Percentiles rank a stretch among this genome's conserved stretches.
phyloP scores from a whole-genome alignment of 2,797 vertebrate species.

The Lagorchestes hirsutus region DNA sequence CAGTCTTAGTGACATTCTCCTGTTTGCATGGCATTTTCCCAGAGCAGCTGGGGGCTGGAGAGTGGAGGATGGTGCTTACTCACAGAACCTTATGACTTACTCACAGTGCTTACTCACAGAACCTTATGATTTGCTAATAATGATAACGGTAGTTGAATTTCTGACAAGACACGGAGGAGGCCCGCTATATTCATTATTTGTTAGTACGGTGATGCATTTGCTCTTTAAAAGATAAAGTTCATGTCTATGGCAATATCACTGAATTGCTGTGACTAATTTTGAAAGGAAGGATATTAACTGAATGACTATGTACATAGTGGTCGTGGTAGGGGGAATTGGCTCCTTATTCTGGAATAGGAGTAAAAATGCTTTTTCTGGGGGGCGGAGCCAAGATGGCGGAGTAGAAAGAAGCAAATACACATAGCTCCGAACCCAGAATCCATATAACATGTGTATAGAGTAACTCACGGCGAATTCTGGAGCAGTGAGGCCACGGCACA shows the following conservation, averaged over 20 bases:
- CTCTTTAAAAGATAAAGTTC: constrained; percentile 49
- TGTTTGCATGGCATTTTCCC: constrained; percentile 71
- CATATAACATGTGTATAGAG: too few relatives aligned
- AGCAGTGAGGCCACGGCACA: too few relatives aligned
- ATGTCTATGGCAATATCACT: constrained; percentile 26
- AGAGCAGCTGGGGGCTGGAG: constrained; percentile 65
- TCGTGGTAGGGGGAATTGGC: background rate
- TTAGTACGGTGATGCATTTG: constrained; percentile 13
- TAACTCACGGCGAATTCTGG: too few relatives aligned
- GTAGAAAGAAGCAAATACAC: too few relatives aligned
- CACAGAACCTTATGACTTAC: constrained; percentile 67
- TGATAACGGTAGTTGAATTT: constrained; percentile 42
- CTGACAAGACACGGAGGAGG: constrained; percentile 40
- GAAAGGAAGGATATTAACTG: constrained; percentile 27
- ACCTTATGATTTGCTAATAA: constrained; percentile 73
- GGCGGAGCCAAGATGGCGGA: too few relatives aligned
- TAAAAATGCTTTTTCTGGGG: too few relatives aligned
- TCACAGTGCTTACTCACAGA: constrained; percentile 71
- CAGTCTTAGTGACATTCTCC: constrained; percentile 78
- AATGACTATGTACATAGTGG: background rate
- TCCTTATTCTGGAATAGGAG: background rate
- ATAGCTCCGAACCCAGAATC: too few relatives aligned
- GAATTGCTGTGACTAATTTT: constrained; percentile 19
- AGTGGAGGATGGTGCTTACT: constrained; percentile 67
- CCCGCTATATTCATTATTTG: constrained; percentile 61